Evolutionary conservation across 2,797 vertebrate genomes (phyloP), one percentile per base, ranked within the genome.

Genomic region (Astyanax mexicanus): DNA sequence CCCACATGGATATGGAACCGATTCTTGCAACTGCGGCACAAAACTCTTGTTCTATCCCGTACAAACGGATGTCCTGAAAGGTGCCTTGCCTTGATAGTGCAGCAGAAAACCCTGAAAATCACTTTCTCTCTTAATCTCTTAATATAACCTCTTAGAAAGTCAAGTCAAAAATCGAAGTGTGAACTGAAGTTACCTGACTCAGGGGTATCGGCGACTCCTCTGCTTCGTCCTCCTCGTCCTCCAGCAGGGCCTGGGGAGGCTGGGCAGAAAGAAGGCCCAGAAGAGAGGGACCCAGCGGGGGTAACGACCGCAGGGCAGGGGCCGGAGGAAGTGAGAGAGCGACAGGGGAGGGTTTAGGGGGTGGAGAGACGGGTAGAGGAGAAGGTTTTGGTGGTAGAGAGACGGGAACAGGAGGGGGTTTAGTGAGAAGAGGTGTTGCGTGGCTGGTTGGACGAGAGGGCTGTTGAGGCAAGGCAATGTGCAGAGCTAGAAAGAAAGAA

Each of bases 381-480:
- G 7, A 86, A 73, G 6, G 85, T 80, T 0, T 83, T 68, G 37
- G 89, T 69, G 82, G 51, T 88, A 71, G 75, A 85, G 86, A 0
- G 87, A 82, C 6, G 37, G 35, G 89, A 17, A 3, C 93, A 93
- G 52, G 93, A 94, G 0, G 89, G 1, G 0, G 89, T 85, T 96
- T 97, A 1, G 93, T 92, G 52, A 95, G 96, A 27, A 97, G 93
- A 13, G 96, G 92, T 0, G 96, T 95, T 0, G 95, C 96, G 12
- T 95, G 92, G 90, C 95, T 93, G 74, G 94, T 96, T 7, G 96
- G 96, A 74, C 96, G 90, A 0, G 96, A 95, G 3, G 96, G 96
- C 84, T 96, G 96, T 88, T 96, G 96, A 73, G 96, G 96, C 83
- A 98, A 92, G 73, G 96, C 95, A 6, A 92, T 95, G 92, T 96